Conservation (phyloP, 2,797 vertebrate genomes). For the Centroberyx gerrardi region DNA sequence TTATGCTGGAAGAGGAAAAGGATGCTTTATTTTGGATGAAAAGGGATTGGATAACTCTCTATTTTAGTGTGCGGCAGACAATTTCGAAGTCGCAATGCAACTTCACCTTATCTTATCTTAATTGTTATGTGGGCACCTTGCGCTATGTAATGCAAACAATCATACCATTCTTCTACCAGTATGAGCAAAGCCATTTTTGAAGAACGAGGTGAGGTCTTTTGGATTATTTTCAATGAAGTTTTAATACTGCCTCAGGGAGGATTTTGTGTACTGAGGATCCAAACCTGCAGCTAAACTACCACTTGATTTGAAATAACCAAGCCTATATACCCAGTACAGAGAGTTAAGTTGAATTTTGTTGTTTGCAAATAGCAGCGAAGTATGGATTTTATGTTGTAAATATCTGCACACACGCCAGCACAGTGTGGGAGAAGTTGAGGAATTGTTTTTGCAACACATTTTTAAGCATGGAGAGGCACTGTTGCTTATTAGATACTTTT, state of each 20-base stretch:
- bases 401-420: background rate
- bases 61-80: conserved; percentile 19
- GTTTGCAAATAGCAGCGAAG: too few species aligned
- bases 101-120: background rate
- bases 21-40: conserved; percentile 14
- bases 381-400: too few species aligned
- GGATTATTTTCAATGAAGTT: conserved; percentile 1
- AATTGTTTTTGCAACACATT: background rate
- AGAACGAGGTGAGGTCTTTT: conserved; percentile 4
- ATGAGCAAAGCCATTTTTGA: conserved; percentile 4
- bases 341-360: too few species aligned
- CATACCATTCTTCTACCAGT: background rate
- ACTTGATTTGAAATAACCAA: background rate
- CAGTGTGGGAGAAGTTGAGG: background rate
- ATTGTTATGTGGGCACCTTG: background rate
- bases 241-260: conserved; percentile 11
- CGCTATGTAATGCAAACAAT: background rate
- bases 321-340: too few species aligned
- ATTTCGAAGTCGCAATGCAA: background rate
- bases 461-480: background rate
- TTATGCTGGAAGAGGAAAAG: conserved; percentile 23
- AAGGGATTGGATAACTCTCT: conserved; percentile 11
- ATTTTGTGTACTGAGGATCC: conserved; percentile 5
- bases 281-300: background rate
- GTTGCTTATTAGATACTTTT: background rate